phyloP scores from a whole-genome alignment of 2,888 invertebrate species.

The Himalopsyche anomala region DNA sequence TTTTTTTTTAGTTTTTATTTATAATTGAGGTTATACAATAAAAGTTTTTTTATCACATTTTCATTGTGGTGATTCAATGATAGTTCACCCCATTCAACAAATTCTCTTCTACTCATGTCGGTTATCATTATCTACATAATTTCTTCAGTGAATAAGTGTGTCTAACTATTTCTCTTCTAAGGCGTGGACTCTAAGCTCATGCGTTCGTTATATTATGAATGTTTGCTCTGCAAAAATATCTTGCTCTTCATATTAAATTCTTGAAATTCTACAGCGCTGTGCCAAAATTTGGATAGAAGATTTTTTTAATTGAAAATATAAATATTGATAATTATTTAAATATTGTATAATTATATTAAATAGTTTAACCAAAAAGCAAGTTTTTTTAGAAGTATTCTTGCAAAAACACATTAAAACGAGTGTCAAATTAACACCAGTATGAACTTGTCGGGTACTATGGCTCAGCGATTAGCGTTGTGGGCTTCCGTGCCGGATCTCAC shows the following conservation, averaged over 20 bases:
- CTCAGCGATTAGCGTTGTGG: too few relatives aligned
- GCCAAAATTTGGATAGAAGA: background rate
- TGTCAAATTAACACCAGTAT: too few relatives aligned
- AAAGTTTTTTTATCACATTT: conserved; percentile 35
- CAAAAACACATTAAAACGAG: too few relatives aligned
- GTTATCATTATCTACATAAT: conserved; percentile 45
- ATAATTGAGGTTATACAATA: too few relatives aligned
- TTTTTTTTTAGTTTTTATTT: too few relatives aligned
- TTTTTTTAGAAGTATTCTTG: too few relatives aligned
- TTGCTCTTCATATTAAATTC: conserved; percentile 15
- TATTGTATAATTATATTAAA: too few relatives aligned
- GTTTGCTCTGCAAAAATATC: background rate
- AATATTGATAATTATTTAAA: too few relatives aligned
- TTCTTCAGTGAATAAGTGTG: conserved; percentile 7
- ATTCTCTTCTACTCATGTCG: background rate
- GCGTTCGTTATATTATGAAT: background rate
- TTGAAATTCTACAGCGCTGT: background rate
- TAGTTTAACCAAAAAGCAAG: too few relatives aligned
- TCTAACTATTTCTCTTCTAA: background rate
- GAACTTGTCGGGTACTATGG: too few relatives aligned
- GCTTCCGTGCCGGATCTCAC: too few relatives aligned
- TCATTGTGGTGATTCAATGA: conserved; percentile 53
- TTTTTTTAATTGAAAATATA: background rate
- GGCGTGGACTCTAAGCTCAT: background rate
- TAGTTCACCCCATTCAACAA: conserved; percentile 42